These are phyloP conservation scores for Cromileptes altivelis DNA, from an alignment of 2,113 vertebrate genomes.

Conservation along the genomic window DNA sequence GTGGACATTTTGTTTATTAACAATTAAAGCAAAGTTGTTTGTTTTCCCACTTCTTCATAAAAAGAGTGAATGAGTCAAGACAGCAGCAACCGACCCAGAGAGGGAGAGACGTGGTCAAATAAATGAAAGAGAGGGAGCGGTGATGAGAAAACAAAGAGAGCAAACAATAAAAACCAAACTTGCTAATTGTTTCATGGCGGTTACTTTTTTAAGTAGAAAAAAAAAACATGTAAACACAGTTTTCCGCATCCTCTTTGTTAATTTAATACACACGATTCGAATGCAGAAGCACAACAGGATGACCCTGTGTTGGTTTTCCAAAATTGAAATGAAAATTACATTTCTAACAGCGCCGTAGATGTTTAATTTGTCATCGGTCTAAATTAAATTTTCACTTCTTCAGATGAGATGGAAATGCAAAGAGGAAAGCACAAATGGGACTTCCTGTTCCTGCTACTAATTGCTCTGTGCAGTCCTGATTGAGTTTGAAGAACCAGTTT, in stretches of 20 bases:
- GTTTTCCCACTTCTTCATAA: neutral
- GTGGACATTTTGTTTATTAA: neutral
- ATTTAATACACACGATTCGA: neutral
- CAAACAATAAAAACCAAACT: neutral
- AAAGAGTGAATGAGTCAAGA: neutral
- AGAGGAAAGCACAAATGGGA: neutral
- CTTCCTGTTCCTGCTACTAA: neutral
- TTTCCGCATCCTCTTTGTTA: neutral
- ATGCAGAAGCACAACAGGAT: conserved; percentile 2
- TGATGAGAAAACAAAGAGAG: neutral
- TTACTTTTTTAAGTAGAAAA: neutral
- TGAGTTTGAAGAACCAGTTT: neutral
- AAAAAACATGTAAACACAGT: neutral
- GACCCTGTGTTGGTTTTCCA: neutral
- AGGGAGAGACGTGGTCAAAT: neutral
- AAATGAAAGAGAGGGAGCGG: neutral
- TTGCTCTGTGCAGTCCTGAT: neutral
- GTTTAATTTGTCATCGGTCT: neutral
- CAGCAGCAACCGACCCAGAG: neutral
- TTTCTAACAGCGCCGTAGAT: neutral
- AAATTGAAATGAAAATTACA: neutral
- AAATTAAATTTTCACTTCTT: neutral
- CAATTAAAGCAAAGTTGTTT: neutral
- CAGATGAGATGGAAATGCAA: neutral
- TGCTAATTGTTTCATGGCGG: neutral